Conservation (phyloP, 2,797 vertebrate species). For the Presbytis comata region DNA sequence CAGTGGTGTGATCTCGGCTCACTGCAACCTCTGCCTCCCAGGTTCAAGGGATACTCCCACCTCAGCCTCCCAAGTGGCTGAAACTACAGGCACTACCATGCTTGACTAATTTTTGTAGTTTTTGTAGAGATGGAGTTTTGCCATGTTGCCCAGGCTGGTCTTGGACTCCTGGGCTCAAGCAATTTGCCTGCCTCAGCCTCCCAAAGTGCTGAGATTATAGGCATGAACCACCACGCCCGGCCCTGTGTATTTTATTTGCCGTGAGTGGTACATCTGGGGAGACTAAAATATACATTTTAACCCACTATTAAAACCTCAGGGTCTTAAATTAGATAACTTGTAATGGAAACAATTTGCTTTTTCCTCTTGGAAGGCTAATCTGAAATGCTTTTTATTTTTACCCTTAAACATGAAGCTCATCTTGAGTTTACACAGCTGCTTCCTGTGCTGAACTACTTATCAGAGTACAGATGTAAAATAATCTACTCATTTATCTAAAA, state of each 20-base stretch:
- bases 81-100: neutral
- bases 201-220: neutral
- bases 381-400: conserved; percentile 16
- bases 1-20: neutral
- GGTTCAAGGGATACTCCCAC: neutral
- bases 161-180: neutral
- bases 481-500: conserved; percentile 45
- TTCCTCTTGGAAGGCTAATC: neutral
- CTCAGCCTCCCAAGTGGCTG: neutral
- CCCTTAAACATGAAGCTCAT: neutral
- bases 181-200: neutral
- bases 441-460: neutral
- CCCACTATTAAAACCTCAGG: conserved; percentile 23
- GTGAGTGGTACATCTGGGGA: neutral
- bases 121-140: neutral
- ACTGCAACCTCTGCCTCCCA: neutral
- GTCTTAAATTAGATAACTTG: conserved; percentile 33
- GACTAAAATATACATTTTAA: conserved; percentile 16
- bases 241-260: neutral
- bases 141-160: neutral
- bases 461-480: neutral
- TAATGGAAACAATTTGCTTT: conserved; percentile 46
- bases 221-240: neutral
- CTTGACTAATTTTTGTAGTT: neutral
- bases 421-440: conserved; percentile 7